Conservation (phyloP, 2,113 vertebrate genomes). For the Heteronetta atricapilla region DNA sequence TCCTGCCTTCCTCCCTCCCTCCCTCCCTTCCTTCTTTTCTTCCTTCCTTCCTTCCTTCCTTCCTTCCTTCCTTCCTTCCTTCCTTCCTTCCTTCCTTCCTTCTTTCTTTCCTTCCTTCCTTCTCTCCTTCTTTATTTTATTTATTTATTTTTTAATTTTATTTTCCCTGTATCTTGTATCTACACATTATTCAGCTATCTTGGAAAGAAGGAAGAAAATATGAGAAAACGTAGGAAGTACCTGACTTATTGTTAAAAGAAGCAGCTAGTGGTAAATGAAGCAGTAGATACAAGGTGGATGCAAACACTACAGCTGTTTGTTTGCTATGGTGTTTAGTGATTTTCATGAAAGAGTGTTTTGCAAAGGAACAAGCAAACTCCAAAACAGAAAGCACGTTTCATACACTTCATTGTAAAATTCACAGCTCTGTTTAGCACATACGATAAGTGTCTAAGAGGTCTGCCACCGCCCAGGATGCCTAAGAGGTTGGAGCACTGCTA, state of each 20-base stretch:
- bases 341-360: neutral
- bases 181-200: neutral
- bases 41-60: no score
- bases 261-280: neutral
- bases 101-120: neutral
- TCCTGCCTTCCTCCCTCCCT: no score
- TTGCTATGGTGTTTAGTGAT: neutral
- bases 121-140: no score
- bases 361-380: neutral
- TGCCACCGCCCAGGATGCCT: neutral
- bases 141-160: no score
- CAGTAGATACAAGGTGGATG: neutral
- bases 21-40: neutral
- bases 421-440: neutral
- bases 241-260: neutral
- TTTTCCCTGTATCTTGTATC: no score
- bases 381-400: neutral
- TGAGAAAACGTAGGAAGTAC: neutral
- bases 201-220: neutral
- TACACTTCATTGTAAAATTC: neutral
- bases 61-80: neutral
- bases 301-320: neutral
- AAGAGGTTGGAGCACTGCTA: neutral
- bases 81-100: no score
- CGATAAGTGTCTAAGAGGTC: neutral